Conservation (phyloP, 2,113 vertebrate genomes). For the Colaptes auratus region DNA sequence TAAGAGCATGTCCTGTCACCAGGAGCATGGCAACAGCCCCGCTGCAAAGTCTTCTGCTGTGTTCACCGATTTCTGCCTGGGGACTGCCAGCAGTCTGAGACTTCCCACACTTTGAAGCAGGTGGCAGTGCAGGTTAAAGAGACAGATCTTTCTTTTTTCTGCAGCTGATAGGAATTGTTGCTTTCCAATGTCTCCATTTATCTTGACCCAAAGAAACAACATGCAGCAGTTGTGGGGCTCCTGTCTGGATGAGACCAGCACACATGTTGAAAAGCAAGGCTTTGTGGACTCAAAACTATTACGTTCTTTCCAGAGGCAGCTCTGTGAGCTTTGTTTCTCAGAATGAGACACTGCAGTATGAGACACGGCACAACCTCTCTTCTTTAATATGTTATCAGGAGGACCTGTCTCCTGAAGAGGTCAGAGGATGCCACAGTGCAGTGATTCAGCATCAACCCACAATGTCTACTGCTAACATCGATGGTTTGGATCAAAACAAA, state of each 20-base stretch:
- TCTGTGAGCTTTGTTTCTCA: background rate
- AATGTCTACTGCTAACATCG: background rate
- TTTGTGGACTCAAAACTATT: background rate
- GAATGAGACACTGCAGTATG: background rate
- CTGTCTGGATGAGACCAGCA: background rate
- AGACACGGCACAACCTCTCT: background rate
- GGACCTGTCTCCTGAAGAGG: background rate
- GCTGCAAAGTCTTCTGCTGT: background rate
- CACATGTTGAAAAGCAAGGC: background rate
- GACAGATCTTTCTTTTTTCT: slow-evolving; percentile 28
- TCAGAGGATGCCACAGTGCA: background rate
- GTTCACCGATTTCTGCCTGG: background rate
- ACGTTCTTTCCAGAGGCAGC: background rate
- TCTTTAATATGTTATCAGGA: background rate
- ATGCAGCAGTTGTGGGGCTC: background rate
- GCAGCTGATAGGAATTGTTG: background rate
- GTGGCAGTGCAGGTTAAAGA: slow-evolving; percentile 68
- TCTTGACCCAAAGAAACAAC: background rate
- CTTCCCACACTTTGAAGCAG: slow-evolving; percentile 61
- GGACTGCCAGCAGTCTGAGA: slow-evolving; percentile 32
- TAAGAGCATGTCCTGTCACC: background rate
- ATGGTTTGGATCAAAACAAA: background rate
- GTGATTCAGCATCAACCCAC: background rate
- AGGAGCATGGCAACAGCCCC: background rate
- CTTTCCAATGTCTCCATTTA: background rate